Evolutionary conservation across 1,140 invertebrate genomes (phyloP), one percentile per base, ranked within the genome.

Genomic region (Globodera ellingtonae): DNA sequence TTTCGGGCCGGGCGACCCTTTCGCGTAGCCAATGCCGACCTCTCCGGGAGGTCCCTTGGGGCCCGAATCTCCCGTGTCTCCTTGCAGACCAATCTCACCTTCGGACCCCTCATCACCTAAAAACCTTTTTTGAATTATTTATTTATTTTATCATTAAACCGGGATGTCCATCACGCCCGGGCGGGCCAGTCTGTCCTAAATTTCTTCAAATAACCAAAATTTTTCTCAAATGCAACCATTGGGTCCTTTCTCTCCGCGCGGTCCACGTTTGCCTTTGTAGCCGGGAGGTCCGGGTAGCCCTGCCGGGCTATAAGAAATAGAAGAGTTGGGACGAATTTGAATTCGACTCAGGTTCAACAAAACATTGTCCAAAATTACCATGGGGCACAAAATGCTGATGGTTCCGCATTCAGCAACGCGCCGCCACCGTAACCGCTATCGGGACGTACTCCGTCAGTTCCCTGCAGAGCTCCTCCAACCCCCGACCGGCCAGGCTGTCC

Each of bases 1-100:
- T 50, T 83, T 83, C 48, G 82, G 83, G 24, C 82, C 83, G 35
- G 82, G 82, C 15, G 84, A 24, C 7, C 82, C 82, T 50, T 79
- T 83, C 13, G 82, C 82, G 78, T 80, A 83, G 15, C 82, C 82
- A 56, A 79, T 62, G 15, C 74, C 70, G 50, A 62, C 66, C 21
- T 46, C 52, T 35, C 7, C 47, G 15, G 21, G 66, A 69, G 8
- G 13, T 46, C 50, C 75, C n/a, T 76, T 59, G 48, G 50, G 48
- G 13, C 75, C 75, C n/a, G 75, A 5, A 4, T 48, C 67, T 21
- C 75, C 75, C 47, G 70, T 83, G 3, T 52, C 48, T 21, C 82
- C 81, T 10, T 24, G 1, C 24, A 52, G 21, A 56, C 81, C 81
- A 65, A 82, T 66, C 52, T 80, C 79, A 44, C 79, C 79, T 35